phyloP scores from a whole-genome alignment of 2,888 invertebrate species.

The Mactromeris polynyma region DNA sequence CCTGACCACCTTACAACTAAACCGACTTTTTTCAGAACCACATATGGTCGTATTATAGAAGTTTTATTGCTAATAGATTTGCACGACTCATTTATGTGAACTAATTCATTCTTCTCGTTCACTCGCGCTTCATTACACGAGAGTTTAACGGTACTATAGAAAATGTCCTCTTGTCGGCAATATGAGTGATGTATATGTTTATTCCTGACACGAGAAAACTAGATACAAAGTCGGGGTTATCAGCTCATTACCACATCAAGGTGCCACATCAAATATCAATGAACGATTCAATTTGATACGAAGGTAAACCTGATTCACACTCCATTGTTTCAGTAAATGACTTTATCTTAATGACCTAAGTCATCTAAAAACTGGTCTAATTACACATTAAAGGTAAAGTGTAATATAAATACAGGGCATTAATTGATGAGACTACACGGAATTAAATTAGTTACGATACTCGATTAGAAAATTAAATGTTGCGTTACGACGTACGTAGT shows the following conservation, averaged over 20 bases:
- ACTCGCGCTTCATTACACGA: background rate
- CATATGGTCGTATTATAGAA: no score
- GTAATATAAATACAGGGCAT: background rate
- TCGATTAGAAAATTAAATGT: background rate
- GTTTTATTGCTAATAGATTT: no score
- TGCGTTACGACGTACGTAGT: background rate
- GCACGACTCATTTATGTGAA: no score
- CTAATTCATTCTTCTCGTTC: background rate
- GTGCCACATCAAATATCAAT: background rate
- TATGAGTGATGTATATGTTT: background rate
- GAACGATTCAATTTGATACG: background rate
- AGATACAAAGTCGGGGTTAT: background rate
- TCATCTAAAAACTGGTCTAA: background rate
- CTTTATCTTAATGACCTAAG: background rate
- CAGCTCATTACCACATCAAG: background rate
- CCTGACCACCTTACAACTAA: no score
- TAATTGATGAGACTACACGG: background rate
- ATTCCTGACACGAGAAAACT: background rate
- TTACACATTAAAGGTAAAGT: background rate
- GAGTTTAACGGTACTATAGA: background rate
- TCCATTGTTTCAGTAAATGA: background rate
- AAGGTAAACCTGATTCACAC: background rate
- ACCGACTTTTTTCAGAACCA: no score
- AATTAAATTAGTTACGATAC: background rate
- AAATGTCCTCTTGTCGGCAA: background rate